Conservation (phyloP, 2,888 invertebrate genomes). For the Venustoraphidia nigricollis region DNA sequence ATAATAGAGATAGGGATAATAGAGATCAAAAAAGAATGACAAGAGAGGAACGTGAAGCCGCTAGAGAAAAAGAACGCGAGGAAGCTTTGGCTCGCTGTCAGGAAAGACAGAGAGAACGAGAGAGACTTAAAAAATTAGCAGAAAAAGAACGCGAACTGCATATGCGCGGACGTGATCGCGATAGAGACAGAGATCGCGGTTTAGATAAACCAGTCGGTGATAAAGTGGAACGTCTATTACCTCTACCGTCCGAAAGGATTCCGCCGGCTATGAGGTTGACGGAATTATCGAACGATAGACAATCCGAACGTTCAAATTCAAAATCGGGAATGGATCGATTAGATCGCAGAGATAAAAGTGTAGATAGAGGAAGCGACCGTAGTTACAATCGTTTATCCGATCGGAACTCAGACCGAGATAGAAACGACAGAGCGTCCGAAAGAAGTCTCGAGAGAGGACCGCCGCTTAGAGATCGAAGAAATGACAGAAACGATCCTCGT, state of each 20-base stretch:
- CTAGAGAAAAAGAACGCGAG: slow-evolving; percentile 42
- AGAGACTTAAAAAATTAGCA: slow-evolving; percentile 29
- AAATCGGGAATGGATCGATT: slow-evolving; percentile 32
- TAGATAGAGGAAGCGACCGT: slow-evolving; percentile 23
- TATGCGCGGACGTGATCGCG: slow-evolving; percentile 31
- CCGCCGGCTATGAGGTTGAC: slow-evolving; percentile 35
- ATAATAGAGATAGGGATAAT: slow-evolving; percentile 38
- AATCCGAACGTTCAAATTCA: slow-evolving; percentile 32
- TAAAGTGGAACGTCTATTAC: slow-evolving; percentile 42
- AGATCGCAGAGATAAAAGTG: slow-evolving; percentile 26
- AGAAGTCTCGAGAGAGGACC: slow-evolving; percentile 28
- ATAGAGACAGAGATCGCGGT: slow-evolving; percentile 37
- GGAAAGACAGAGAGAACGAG: slow-evolving; percentile 36
- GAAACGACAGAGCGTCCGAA: slow-evolving; percentile 30
- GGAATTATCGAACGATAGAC: slow-evolving; percentile 33
- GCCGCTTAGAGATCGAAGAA: slow-evolving; percentile 30
- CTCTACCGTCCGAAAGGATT: slow-evolving; percentile 46
- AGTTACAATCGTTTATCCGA: slow-evolving; percentile 32
- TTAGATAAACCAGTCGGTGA: slow-evolving; percentile 41
- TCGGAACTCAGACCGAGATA: slow-evolving; percentile 32
- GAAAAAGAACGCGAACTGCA: slow-evolving; percentile 36
- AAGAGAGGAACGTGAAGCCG: slow-evolving; percentile 38
- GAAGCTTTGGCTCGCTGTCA: slow-evolving; percentile 53
- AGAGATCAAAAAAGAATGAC: slow-evolving; percentile 32
- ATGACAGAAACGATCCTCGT: slow-evolving; percentile 30